Percentiles rank a stretch among this genome's conserved stretches.
These are phyloP conservation scores for Ovis aries DNA, from an alignment of 2,113 vertebrate species.

Conservation along the genomic window DNA sequence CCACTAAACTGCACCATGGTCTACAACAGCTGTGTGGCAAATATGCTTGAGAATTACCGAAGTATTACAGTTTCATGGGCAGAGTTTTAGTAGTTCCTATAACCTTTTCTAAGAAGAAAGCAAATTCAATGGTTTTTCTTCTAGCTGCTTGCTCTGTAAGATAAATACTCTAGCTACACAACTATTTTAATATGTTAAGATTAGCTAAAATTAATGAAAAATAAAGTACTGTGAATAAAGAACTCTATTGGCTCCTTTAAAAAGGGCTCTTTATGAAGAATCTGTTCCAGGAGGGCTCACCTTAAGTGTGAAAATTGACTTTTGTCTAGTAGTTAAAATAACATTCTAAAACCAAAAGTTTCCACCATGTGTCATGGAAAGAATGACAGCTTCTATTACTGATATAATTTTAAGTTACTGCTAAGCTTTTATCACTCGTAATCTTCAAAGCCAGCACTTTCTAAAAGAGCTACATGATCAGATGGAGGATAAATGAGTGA, in stretches of 20 bases:
- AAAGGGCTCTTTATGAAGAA: not conserved
- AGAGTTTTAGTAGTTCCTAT: not conserved
- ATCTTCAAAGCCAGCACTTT: conserved; percentile 22
- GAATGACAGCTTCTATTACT: not conserved
- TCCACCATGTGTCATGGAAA: not conserved
- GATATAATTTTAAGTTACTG: not conserved
- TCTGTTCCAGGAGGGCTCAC: not conserved
- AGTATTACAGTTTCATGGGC: not conserved
- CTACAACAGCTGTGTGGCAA: not conserved
- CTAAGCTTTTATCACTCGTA: not conserved
- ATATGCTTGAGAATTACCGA: not conserved
- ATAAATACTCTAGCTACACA: not conserved
- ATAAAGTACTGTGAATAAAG: not conserved
- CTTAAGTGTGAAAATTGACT: not conserved
- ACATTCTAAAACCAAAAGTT: conserved; percentile 24
- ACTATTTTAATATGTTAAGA: not conserved
- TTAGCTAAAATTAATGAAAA: not conserved
- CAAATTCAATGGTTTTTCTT: not conserved
- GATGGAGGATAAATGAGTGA: not conserved
- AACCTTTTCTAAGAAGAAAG: not conserved
- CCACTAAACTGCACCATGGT: not conserved
- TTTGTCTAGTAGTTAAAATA: not conserved
- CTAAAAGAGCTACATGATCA: not conserved
- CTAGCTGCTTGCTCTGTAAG: not conserved
- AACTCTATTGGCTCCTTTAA: not conserved